Percentiles rank a stretch among this genome's conserved stretches.
These are phyloP conservation scores for Bombyx mandarina DNA, from an alignment of 1,140 invertebrate genomes.

Conservation along the genomic window DNA sequence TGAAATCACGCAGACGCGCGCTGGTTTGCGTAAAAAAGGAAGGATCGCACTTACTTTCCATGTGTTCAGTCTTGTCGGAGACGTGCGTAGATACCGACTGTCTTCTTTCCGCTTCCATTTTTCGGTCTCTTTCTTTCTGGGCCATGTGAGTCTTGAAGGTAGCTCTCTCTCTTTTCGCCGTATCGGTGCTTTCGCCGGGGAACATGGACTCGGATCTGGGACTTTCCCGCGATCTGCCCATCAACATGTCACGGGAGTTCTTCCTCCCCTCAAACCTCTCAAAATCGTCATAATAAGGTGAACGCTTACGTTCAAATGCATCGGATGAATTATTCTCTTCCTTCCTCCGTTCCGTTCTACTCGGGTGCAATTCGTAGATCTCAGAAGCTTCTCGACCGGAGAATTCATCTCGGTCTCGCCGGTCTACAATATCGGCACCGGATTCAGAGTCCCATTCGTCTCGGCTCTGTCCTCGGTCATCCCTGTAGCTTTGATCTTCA, in stretches of 20 bases:
- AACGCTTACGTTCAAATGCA: constrained; percentile 42
- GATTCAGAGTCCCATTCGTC: constrained; percentile 73
- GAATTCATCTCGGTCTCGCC: constrained; percentile 53
- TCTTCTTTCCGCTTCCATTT: constrained; percentile 78
- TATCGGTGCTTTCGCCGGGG: constrained; percentile 41
- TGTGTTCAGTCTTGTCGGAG: constrained; percentile 81
- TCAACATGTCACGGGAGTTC: constrained; percentile 66
- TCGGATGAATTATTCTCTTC: constrained; percentile 48
- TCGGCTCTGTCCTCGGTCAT: constrained; percentile 54
- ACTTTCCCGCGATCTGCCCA: constrained; percentile 57
- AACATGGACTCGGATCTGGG: constrained; percentile 57
- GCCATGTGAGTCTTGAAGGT: constrained; percentile 79
- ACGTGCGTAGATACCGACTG: constrained; percentile 81
- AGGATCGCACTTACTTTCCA: constrained; percentile 73
- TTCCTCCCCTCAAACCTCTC: constrained; percentile 63
- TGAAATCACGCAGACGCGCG: background rate
- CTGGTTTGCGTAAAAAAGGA: background rate
- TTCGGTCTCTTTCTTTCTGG: constrained; percentile 74
- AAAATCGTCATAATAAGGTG: constrained; percentile 52
- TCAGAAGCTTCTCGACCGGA: constrained; percentile 61
- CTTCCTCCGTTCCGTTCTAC: constrained; percentile 44
- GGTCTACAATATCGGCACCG: constrained; percentile 67
- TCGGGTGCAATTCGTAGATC: constrained; percentile 62
- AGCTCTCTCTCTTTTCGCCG: constrained; percentile 63
- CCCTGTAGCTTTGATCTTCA: constrained; percentile 53